Evolutionary conservation across 2,888 invertebrate genomes (phyloP).

Genomic region (Rhimphoctona megacephalus): DNA sequence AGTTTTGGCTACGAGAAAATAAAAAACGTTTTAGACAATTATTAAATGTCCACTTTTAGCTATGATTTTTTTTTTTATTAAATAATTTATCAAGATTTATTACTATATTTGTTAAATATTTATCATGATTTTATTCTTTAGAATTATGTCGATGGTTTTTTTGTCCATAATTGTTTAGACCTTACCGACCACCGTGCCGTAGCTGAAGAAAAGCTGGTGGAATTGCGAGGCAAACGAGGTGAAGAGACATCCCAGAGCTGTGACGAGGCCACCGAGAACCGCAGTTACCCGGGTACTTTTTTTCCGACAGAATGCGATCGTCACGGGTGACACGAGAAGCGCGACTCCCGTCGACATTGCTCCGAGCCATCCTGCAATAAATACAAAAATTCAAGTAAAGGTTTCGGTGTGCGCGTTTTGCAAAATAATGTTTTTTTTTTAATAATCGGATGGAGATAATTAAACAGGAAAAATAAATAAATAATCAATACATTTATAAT

Average conservation of each 20-base stretch:
- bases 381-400: slow-evolving; percentile 73
- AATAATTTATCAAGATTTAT: background rate
- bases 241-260: slow-evolving; percentile 94
- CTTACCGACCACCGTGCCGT: slow-evolving; percentile 87
- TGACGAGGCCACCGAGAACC: slow-evolving; percentile 94
- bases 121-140: background rate
- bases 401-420: background rate
- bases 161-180: slow-evolving; percentile 30
- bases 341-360: slow-evolving; percentile 92
- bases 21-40: background rate
- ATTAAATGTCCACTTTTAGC: background rate
- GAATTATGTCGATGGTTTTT: background rate
- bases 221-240: slow-evolving; percentile 96
- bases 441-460: too few relatives aligned
- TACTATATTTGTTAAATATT: background rate
- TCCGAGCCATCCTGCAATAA: slow-evolving; percentile 91
- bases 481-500: too few relatives aligned
- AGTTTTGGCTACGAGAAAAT: background rate
- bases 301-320: slow-evolving; percentile 93
- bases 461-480: background rate
- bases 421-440: background rate
- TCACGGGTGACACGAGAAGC: slow-evolving; percentile 92
- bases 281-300: slow-evolving; percentile 95
- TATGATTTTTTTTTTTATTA: background rate
- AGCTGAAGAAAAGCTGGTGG: slow-evolving; percentile 95